A percentile compares a stretch with the other conserved stretches of the same genome.
These are phyloP conservation scores for Neostethus bicornis DNA, from an alignment of 2,797 vertebrate genomes.

Conservation along the genomic window DNA sequence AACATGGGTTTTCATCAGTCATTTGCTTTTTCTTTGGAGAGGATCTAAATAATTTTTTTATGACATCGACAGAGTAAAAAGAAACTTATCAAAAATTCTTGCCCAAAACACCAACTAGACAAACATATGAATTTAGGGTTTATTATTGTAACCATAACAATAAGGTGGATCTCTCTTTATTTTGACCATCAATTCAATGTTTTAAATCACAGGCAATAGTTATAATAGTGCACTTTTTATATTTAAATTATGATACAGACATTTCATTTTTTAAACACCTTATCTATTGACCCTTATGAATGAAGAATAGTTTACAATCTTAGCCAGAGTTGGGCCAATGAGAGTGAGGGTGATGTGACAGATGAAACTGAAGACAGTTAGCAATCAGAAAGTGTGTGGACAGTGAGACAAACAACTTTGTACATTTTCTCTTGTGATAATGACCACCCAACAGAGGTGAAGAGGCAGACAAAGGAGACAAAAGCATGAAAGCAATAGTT, in stretches of 20 bases:
- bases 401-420: slow-evolving; percentile 65
- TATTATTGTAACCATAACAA: slow-evolving; percentile 83
- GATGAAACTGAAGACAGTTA: slow-evolving; percentile 63
- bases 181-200: slow-evolving; percentile 83
- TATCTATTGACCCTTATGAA: slow-evolving; percentile 81
- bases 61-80: neutral
- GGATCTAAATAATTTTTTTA: too few species aligned
- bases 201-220: slow-evolving; percentile 82
- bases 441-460: slow-evolving; percentile 59
- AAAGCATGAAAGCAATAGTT: slow-evolving; percentile 57
- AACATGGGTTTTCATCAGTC: too few species aligned
- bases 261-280: slow-evolving; percentile 81
- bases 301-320: slow-evolving; percentile 84
- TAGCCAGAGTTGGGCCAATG: slow-evolving; percentile 79
- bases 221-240: slow-evolving; percentile 86
- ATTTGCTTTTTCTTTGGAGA: too few species aligned
- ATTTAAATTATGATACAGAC: slow-evolving; percentile 86
- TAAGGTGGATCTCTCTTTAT: slow-evolving; percentile 82
- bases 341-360: slow-evolving; percentile 64
- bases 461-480: slow-evolving; percentile 49
- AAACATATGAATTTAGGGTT: slow-evolving; percentile 77
- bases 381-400: slow-evolving; percentile 64
- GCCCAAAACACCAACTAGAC: slow-evolving; percentile 58
- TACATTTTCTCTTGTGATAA: slow-evolving; percentile 61
- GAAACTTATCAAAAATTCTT: slow-evolving; percentile 14